Base-by-base conservation (phyloP, 1,140 invertebrate species). In the Trypoxylus dichotomus region DNA sequence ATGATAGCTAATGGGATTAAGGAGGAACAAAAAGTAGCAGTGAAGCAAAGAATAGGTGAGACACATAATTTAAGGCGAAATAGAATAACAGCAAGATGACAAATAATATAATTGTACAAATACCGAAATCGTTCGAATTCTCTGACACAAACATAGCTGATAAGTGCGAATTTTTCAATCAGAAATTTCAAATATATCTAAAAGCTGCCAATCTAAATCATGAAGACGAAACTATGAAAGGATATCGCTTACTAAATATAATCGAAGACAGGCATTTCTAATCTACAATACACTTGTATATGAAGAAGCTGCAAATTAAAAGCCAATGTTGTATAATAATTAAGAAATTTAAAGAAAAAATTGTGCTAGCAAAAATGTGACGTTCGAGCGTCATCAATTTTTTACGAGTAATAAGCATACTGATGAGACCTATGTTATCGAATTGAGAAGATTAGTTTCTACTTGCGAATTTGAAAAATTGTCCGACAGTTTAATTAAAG, bases 401-500 rank as follows among this genome's bases (percentile, higher is more conserved):
- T n/a, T 24, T 68, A 76, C 47, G 3, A 21, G 75, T 3, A 43
- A 63, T 32, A 43, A 76, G 41, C 10, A 63, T 5, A 25, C 5
- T 5, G 32, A 37, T 3, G 75, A 76, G 63, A 3, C 47, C 1
- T 83, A 82, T 76, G 78, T 82, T n/a, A 75, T 74, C 13, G 77
- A 77, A 27, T 32, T 81, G n/a, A 78, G 74, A 77, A 82, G 82
- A 78, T 21, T 83, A 19, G 79, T 68, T 7, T 32, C 78, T 74
- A 79, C 74, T 58, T 83, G 82, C 54, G 80, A 81, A 29, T 83
- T 81, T 79, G 76, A 78, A 37, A 37, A 37, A 58, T 37, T 79
- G 6, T 21, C 79, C 68, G 79, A 83, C 41, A 76, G 78, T 63
- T 80, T 84, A 77, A n/a, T 85, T 32, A 78, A 83, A 76, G 83